phyloP scores from a whole-genome alignment of 2,113 vertebrate genomes.

The Peucedramus taeniatus region DNA sequence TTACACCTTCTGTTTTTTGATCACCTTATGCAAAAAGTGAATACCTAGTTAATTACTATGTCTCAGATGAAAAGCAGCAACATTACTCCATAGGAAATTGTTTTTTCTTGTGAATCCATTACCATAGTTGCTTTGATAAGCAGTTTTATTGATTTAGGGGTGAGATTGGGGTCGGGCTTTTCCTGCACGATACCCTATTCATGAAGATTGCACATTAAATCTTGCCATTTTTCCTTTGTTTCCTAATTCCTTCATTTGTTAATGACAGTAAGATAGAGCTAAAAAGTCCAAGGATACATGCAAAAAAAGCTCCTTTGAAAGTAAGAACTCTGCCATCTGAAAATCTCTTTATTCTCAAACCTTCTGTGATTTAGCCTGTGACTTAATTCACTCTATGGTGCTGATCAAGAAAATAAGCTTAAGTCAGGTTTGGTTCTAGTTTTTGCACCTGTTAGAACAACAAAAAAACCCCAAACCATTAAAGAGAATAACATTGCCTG shows the following conservation, averaged over 20 bases:
- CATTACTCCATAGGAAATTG: background rate
- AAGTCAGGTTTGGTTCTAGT: background rate
- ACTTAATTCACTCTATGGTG: background rate
- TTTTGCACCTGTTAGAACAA: background rate
- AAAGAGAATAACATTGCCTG: background rate
- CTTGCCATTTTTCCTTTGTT: background rate
- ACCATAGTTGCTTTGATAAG: background rate
- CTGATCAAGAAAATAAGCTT: background rate
- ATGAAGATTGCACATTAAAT: background rate
- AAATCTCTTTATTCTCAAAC: background rate
- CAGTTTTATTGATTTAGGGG: background rate
- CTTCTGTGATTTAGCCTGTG: background rate
- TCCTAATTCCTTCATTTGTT: background rate
- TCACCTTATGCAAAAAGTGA: background rate
- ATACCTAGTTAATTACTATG: background rate
- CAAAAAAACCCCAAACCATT: background rate
- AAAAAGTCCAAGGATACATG: background rate
- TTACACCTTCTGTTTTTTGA: background rate
- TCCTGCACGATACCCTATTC: background rate
- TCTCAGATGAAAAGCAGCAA: background rate
- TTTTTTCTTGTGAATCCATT: background rate
- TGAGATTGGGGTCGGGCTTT: background rate
- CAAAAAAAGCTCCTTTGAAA: background rate
- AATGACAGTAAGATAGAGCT: background rate
- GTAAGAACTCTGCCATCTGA: background rate